Conservation (phyloP, 2,888 invertebrate species). For the Margaritifera margaritifera region DNA sequence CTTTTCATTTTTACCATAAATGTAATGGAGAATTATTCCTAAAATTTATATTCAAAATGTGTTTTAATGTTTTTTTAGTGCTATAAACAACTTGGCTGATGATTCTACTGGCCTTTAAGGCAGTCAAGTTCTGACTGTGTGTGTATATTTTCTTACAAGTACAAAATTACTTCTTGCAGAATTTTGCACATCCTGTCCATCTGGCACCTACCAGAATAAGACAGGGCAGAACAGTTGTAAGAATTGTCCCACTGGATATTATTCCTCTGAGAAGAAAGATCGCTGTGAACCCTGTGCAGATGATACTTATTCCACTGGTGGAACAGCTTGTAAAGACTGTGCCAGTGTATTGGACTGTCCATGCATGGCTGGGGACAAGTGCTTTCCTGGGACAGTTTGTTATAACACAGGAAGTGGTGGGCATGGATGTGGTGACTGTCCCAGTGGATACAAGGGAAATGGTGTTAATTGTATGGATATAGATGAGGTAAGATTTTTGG, state of each 20-base stretch:
- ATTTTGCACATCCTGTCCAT: slow-evolving; percentile 49
- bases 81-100: too few species aligned
- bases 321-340: slow-evolving; percentile 45
- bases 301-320: slow-evolving; percentile 44
- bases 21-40: too few species aligned
- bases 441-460: slow-evolving; percentile 52
- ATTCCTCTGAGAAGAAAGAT: slow-evolving; percentile 48
- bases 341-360: slow-evolving; percentile 44
- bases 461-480: slow-evolving; percentile 60
- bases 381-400: slow-evolving; percentile 42
- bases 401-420: slow-evolving; percentile 43
- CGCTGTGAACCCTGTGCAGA: slow-evolving; percentile 50
- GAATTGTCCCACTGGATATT: slow-evolving; percentile 50
- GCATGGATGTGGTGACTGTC: slow-evolving; percentile 50
- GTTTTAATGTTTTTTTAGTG: too few species aligned
- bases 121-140: too few species aligned
- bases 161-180: slow-evolving; percentile 35
- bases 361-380: slow-evolving; percentile 42
- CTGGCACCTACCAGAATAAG: slow-evolving; percentile 55
- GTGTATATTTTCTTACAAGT: too few species aligned
- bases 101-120: too few species aligned
- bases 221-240: slow-evolving; percentile 45
- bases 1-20: too few species aligned
- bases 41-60: too few species aligned
- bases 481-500: slow-evolving; percentile 51